phyloP scores from a whole-genome alignment of 2,797 vertebrate genomes.

The Acropternis orthonyx region DNA sequence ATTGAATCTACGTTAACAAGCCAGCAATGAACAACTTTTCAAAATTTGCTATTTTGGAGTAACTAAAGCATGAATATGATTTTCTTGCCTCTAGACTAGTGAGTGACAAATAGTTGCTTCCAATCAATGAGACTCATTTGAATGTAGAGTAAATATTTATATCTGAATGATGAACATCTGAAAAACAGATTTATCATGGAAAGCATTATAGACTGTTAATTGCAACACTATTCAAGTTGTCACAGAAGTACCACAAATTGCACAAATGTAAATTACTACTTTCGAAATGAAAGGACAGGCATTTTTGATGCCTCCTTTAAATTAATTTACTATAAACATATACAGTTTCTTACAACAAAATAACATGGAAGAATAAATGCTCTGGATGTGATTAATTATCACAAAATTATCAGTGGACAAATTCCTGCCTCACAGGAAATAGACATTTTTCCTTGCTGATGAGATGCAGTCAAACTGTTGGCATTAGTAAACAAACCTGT shows the following conservation, averaged over 20 bases:
- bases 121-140: slow-evolving; percentile 12
- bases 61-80: neutral
- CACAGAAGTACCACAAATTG: neutral
- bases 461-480: neutral
- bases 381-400: neutral
- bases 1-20: neutral
- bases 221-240: slow-evolving; percentile 11
- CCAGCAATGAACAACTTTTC: neutral
- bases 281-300: neutral
- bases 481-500: neutral
- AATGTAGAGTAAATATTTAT: slow-evolving; percentile 40
- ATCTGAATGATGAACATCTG: slow-evolving; percentile 8
- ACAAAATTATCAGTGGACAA: neutral
- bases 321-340: neutral
- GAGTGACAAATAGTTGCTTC: slow-evolving; percentile 5
- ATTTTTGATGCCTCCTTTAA: neutral
- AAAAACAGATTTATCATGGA: neutral
- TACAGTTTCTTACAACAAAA: neutral
- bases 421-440: neutral
- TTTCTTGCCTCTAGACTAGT: neutral
- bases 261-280: neutral
- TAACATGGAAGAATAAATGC: neutral
- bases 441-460: neutral
- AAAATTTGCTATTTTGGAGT: neutral
- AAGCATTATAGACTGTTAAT: neutral